These are phyloP conservation scores for Burhinus bistriatus DNA, from an alignment of 2,113 vertebrate species.

Conservation along the genomic window DNA sequence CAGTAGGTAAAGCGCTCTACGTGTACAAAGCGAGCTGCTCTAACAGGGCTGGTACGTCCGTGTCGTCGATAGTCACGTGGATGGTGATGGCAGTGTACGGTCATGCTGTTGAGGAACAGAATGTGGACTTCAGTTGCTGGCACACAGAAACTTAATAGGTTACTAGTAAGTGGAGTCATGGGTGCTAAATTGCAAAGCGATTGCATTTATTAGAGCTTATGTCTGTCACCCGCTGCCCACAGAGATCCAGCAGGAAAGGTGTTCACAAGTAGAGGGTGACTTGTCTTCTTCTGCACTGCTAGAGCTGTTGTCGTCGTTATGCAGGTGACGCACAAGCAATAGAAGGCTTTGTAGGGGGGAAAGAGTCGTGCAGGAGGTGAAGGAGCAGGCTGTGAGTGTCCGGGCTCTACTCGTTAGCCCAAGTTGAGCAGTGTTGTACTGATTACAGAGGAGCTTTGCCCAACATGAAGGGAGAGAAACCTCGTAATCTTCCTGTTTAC, in stretches of 20 bases:
- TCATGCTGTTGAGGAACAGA: not conserved
- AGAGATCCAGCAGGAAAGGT: not conserved
- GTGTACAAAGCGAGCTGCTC: not conserved
- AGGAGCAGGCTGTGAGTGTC: not conserved
- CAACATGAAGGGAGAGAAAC: not conserved
- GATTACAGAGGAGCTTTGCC: not conserved
- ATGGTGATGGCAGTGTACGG: not conserved
- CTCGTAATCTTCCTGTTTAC: not conserved
- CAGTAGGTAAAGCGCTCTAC: not conserved
- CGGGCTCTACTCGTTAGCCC: not conserved
- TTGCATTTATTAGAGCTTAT: not conserved
- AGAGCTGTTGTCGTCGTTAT: not conserved
- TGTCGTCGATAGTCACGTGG: fast-evolving
- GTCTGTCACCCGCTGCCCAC: not conserved
- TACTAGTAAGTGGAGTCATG: not conserved
- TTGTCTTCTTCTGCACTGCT: not conserved
- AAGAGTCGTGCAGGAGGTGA: not conserved
- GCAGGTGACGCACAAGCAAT: not conserved
- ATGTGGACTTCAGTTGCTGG: not conserved
- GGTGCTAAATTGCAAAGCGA: not conserved
- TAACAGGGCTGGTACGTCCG: not conserved
- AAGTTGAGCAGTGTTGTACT: not conserved
- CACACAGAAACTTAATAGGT: not conserved
- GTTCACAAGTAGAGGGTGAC: not conserved
- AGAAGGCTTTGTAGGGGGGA: not conserved